Evolutionary conservation across 1,140 invertebrate species (phyloP).

Genomic region (Drosophila rufa): DNA sequence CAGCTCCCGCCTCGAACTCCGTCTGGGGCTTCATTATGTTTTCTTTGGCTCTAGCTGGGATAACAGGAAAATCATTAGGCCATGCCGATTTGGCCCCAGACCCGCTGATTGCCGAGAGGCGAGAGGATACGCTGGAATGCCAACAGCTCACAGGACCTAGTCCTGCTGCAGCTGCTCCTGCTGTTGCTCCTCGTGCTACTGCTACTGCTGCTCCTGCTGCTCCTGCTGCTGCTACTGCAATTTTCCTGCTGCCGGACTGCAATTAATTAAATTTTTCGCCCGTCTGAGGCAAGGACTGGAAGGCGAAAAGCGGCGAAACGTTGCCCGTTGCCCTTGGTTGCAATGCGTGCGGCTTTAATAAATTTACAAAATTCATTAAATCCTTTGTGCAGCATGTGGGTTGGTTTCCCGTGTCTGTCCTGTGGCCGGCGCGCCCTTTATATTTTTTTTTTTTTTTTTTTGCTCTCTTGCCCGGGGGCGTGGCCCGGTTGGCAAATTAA

Average conservation of each 20-base stretch:
- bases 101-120: slow-evolving; percentile 65
- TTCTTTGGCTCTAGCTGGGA: slow-evolving; percentile 61
- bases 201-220: neutral
- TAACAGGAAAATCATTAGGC: slow-evolving; percentile 83
- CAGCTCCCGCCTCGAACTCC: slow-evolving; percentile 13
- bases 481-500: slow-evolving; percentile 40
- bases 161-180: neutral
- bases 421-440: slow-evolving; percentile 1
- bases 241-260: slow-evolving; percentile 65
- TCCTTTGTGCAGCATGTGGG: slow-evolving; percentile 57
- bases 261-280: slow-evolving; percentile 79
- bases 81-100: slow-evolving; percentile 68
- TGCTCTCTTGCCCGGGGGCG: slow-evolving; percentile 8
- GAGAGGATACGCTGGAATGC: slow-evolving; percentile 22
- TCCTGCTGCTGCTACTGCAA: slow-evolving; percentile 32
- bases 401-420: slow-evolving; percentile 6
- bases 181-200: slow-evolving; percentile 6
- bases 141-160: neutral
- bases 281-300: slow-evolving; percentile 27
- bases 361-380: slow-evolving; percentile 76
- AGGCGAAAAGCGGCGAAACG: slow-evolving; percentile 29
- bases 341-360: slow-evolving; percentile 72
- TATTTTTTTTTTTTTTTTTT: neutral
- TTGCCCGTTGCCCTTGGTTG: slow-evolving; percentile 30
- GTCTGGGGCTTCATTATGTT: slow-evolving; percentile 75